phyloP scores from a whole-genome alignment of 2,888 invertebrate species.

The Microchrysa polita region DNA sequence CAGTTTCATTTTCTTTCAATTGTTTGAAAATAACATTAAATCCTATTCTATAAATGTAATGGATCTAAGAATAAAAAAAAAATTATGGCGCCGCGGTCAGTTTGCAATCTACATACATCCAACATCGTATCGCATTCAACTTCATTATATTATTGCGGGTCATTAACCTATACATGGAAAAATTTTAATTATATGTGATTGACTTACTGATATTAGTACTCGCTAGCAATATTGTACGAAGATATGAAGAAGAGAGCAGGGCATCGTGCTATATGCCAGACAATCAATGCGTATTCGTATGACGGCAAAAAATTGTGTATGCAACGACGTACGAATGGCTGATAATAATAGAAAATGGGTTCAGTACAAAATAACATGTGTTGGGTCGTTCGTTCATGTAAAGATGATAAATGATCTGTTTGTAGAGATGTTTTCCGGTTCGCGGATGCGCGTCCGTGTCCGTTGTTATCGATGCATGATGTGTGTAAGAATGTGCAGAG shows the following conservation, averaged over 20 bases:
- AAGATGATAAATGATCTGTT: neutral
- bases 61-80: neutral
- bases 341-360: constrained; percentile 28
- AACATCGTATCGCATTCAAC: constrained; percentile 10
- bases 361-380: neutral
- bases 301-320: constrained; percentile 25
- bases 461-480: too few species aligned
- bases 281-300: constrained; percentile 22
- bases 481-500: too few species aligned
- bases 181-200: constrained; percentile 34
- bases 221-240: constrained; percentile 32
- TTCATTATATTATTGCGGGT: constrained; percentile 10
- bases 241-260: constrained; percentile 18
- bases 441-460: neutral
- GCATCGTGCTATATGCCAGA: constrained; percentile 7
- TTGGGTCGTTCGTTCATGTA: too few species aligned
- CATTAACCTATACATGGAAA: constrained; percentile 33
- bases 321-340: neutral
- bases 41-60: too few species aligned
- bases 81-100: neutral
- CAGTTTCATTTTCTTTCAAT: neutral
- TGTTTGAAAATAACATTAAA: too few species aligned
- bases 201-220: too few species aligned
- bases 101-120: neutral
- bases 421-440: constrained; percentile 19